Evolutionary conservation across 2,888 invertebrate genomes (phyloP).

Genomic region (Pollenia griseotomentosa): DNA sequence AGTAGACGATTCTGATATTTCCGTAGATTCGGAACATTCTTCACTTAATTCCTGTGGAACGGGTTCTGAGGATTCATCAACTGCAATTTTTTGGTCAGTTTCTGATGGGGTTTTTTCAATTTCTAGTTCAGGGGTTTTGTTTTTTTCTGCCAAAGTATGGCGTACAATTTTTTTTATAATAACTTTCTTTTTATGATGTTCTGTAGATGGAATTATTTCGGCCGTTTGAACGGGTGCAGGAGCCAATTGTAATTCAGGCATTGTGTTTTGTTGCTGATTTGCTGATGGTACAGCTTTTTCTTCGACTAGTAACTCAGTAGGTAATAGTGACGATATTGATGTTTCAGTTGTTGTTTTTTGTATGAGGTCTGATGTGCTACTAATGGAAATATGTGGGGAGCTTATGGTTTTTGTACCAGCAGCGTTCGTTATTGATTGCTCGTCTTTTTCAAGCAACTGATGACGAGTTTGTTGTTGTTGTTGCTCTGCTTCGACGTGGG

Average conservation of each 20-base stretch:
- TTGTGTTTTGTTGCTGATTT: slow-evolving; percentile 54
- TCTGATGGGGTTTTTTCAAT: slow-evolving; percentile 3
- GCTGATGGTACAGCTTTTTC: slow-evolving; percentile 50
- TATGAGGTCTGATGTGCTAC: slow-evolving; percentile 63
- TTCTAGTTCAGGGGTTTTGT: slow-evolving; percentile 47
- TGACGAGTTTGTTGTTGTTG: slow-evolving; percentile 74
- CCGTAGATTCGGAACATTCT: slow-evolving; percentile 54
- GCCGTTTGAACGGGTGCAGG: slow-evolving; percentile 78
- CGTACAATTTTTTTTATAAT: slow-evolving; percentile 78
- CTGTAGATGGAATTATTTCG: slow-evolving; percentile 76
- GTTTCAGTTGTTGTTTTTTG: slow-evolving; percentile 63
- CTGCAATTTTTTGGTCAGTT: slow-evolving; percentile 41
- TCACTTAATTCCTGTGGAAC: slow-evolving; percentile 27
- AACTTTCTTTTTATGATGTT: slow-evolving; percentile 78
- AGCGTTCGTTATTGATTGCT: slow-evolving; percentile 51
- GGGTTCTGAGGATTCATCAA: not conserved
- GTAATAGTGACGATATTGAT: slow-evolving; percentile 50
- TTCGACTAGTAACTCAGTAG: slow-evolving; percentile 45
- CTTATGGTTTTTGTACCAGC: slow-evolving; percentile 73
- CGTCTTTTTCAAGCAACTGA: slow-evolving; percentile 39
- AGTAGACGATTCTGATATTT: slow-evolving; percentile 49
- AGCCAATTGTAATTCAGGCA: slow-evolving; percentile 81
- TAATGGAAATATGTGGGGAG: slow-evolving; percentile 72
- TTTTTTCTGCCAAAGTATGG: slow-evolving; percentile 76
- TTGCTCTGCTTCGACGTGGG: slow-evolving; percentile 54